Evolutionary conservation across 2,797 vertebrate genomes (phyloP).

Genomic region (Alectoris magna): DNA sequence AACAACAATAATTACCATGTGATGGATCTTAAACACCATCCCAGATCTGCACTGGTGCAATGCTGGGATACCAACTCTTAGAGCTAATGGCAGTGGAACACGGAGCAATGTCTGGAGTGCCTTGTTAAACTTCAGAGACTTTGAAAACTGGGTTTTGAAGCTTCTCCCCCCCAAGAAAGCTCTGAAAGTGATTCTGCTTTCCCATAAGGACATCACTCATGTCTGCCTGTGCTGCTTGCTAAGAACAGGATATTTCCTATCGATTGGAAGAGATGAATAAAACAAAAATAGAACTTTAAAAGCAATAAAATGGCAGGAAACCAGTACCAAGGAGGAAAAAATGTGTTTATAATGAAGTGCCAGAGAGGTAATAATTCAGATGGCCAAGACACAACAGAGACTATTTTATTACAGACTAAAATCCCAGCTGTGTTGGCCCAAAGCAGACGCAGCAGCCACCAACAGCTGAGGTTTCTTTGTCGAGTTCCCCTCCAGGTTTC

Average conservation of each 20-base stretch:
- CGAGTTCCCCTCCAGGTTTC: not conserved
- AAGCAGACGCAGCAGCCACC: not conserved
- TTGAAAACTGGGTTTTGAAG: slow-evolving; percentile 40
- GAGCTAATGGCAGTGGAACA: not conserved
- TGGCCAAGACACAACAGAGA: not conserved
- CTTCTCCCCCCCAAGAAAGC: not conserved
- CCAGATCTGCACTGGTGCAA: not conserved
- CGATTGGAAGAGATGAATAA: slow-evolving; percentile 35
- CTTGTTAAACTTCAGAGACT: not conserved
- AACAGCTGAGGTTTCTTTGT: not conserved
- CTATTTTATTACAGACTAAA: slow-evolving; percentile 18
- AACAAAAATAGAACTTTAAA: slow-evolving; percentile 44
- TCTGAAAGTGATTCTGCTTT: slow-evolving; percentile 6
- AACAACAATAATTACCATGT: not conserved
- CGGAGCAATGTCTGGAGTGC: not conserved
- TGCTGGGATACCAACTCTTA: not conserved
- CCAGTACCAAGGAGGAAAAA: slow-evolving; percentile 9
- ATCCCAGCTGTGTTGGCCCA: not conserved
- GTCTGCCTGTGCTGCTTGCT: not conserved
- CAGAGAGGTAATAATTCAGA: slow-evolving; percentile 52
- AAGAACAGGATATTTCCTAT: slow-evolving; percentile 40
- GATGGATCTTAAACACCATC: not conserved
- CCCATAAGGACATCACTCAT: not conserved
- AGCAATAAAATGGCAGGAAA: slow-evolving; percentile 53
- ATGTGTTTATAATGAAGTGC: slow-evolving; percentile 54